Evolutionary conservation across 1,140 invertebrate genomes (phyloP).

Genomic region (Euglossa dilemma): DNA sequence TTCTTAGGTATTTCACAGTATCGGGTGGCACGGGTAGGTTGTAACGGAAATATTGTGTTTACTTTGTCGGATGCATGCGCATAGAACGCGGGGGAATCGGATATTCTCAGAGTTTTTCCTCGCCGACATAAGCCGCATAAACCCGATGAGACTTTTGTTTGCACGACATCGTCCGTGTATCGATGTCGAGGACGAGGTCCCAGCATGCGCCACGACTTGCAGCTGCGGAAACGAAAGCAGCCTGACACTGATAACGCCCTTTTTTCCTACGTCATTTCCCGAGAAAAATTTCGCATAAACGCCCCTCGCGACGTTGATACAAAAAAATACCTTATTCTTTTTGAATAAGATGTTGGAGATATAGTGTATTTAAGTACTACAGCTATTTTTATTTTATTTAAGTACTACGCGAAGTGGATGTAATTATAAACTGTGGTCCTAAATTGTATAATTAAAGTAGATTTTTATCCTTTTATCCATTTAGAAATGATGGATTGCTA

Average conservation of each 20-base stretch:
- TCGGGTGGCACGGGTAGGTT: background rate
- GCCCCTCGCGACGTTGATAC: background rate
- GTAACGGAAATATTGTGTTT: constrained; percentile 19
- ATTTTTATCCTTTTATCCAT: too few relatives aligned
- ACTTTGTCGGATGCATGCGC: constrained; percentile 3
- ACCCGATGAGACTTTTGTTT: constrained; percentile 64
- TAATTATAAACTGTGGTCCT: too few relatives aligned
- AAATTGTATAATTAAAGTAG: too few relatives aligned
- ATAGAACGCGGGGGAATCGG: constrained; percentile 28
- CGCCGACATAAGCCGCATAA: constrained; percentile 49
- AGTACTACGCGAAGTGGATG: too few relatives aligned
- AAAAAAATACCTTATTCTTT: background rate
- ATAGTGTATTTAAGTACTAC: too few relatives aligned
- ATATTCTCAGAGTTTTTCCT: constrained; percentile 57
- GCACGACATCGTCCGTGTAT: constrained; percentile 41
- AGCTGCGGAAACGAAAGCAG: background rate
- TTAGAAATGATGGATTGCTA: too few relatives aligned
- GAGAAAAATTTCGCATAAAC: constrained; percentile 6
- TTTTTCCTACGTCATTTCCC: background rate
- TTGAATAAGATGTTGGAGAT: too few relatives aligned
- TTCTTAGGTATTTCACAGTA: constrained; percentile 1
- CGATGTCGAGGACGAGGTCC: constrained; percentile 35
- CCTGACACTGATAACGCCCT: background rate
- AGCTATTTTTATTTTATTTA: too few relatives aligned
- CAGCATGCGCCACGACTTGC: constrained; percentile 5